A percentile compares a stretch with the other conserved stretches of the same genome.
Conservation (phyloP, 2,797 vertebrate species). For the Pelochelys cantorii region DNA sequence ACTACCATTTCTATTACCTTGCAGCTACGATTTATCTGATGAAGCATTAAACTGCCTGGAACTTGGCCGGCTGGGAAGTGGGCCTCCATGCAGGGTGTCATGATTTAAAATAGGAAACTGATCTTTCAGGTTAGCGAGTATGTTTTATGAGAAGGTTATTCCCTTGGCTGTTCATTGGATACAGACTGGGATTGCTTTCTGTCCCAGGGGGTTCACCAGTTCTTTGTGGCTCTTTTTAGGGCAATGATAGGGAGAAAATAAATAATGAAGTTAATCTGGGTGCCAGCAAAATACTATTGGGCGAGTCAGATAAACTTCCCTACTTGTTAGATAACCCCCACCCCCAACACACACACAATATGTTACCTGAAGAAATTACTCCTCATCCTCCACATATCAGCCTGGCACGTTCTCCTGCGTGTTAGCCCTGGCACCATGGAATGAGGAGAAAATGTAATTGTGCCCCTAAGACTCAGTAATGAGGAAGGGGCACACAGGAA, state of each 20-base stretch:
- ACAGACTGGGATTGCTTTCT: not conserved
- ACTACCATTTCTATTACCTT: not conserved
- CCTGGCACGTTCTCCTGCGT: not conserved
- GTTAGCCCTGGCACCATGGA: not conserved
- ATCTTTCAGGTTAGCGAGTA: not conserved
- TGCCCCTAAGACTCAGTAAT: not conserved
- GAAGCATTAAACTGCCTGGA: not conserved
- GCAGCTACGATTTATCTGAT: not conserved
- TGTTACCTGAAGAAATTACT: not conserved
- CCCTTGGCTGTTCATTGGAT: not conserved
- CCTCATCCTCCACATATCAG: not conserved
- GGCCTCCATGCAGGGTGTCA: not conserved
- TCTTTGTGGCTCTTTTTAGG: not conserved
- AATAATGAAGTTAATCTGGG: not conserved
- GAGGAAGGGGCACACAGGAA: not conserved
- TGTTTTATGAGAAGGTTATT: not conserved
- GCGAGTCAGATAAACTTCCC: not conserved
- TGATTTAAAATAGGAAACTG: not conserved
- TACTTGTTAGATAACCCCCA: not conserved
- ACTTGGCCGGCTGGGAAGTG: not conserved
- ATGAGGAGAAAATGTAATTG: not conserved
- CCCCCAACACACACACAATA: accelerated
- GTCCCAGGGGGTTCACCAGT: not conserved
- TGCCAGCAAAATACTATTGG: not conserved
- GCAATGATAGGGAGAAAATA: not conserved